Conservation (phyloP, 2,113 vertebrate species). For the Pelmatolapia mariae region DNA sequence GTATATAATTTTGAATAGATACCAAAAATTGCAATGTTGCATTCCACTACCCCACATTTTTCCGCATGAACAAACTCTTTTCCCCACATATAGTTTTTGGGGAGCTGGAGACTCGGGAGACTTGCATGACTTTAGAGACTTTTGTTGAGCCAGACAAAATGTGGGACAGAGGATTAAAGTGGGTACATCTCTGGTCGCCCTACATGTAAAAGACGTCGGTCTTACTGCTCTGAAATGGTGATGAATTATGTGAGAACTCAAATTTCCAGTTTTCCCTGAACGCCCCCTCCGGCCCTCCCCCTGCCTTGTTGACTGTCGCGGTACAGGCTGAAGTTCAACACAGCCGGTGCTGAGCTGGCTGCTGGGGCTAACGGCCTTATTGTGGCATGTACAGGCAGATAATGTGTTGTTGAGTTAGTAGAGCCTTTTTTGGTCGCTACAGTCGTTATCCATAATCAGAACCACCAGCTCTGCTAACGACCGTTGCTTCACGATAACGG, state of each 20-base stretch:
- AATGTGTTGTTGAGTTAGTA: not conserved
- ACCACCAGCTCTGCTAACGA: not conserved
- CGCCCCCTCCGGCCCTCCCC: conserved; percentile 1
- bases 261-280: conserved; percentile 23
- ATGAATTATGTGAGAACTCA: accelerated
- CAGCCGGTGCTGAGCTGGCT: conserved; percentile 40
- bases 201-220: not conserved
- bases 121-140: not conserved
- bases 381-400: not conserved
- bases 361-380: not conserved
- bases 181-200: not conserved
- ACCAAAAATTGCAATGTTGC: not conserved
- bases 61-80: not conserved
- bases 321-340: conserved; percentile 61
- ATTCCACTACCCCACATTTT: not conserved
- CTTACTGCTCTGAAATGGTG: not conserved
- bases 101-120: not conserved
- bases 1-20: not conserved
- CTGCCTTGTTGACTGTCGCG: conserved; percentile 41
- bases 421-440: not conserved
- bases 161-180: not conserved
- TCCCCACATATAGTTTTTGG: not conserved
- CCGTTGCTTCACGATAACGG: not conserved
- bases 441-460: not conserved
- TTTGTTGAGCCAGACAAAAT: not conserved